A percentile compares a stretch with the other conserved stretches of the same genome.
phyloP scores from a whole-genome alignment of 2,888 invertebrate genomes.

The Hydrotaea cyrtoneurina region DNA sequence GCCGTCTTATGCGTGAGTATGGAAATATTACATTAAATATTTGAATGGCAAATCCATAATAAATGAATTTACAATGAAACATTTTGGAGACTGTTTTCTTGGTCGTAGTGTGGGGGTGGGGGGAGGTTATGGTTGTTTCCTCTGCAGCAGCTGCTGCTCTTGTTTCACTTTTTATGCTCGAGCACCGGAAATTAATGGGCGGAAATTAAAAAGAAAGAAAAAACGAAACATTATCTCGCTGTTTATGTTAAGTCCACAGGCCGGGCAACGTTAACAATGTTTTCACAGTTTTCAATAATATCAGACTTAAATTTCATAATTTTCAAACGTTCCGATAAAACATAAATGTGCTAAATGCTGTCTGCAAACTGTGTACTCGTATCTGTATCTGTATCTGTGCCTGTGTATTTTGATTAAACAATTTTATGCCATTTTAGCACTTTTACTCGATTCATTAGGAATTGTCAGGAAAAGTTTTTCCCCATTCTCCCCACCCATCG shows the following conservation, averaged over 20 bases:
- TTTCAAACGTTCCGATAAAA: not conserved
- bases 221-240: not conserved
- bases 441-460: conserved; percentile 25
- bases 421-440: conserved; percentile 17
- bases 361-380: not conserved
- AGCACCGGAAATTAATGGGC: conserved; percentile 41
- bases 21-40: not conserved
- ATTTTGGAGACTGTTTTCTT: too few species aligned
- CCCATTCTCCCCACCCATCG: not conserved
- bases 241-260: not conserved
- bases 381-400: not conserved
- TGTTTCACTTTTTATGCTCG: not conserved
- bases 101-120: too few species aligned
- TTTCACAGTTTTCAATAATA: too few species aligned
- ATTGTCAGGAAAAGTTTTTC: conserved; percentile 38
- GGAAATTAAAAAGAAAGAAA: conserved; percentile 40
- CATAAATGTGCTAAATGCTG: conserved; percentile 21
- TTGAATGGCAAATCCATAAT: conserved; percentile 2
- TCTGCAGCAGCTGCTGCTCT: not conserved
- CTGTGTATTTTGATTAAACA: conserved; percentile 35
- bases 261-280: not conserved
- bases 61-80: not conserved
- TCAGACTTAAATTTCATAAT: not conserved
- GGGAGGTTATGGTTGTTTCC: too few species aligned
- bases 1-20: not conserved